phyloP scores from a whole-genome alignment of 2,113 vertebrate species.

The Natator depressus region DNA sequence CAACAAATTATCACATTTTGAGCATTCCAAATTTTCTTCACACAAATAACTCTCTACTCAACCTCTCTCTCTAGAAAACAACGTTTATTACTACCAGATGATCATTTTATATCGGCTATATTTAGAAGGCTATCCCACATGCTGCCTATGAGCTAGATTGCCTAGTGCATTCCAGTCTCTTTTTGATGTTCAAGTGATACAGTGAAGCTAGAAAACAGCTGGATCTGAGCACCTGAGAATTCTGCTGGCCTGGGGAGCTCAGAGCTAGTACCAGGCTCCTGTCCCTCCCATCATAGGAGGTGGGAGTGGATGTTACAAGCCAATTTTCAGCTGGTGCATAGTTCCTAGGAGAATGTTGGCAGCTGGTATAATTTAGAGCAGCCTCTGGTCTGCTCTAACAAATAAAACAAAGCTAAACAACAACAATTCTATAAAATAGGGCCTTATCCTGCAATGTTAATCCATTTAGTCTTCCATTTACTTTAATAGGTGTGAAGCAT shows the following conservation, averaged over 20 bases:
- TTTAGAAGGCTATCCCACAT: background rate
- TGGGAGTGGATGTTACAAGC: background rate
- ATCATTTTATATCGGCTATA: background rate
- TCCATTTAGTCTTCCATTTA: background rate
- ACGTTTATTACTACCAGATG: background rate
- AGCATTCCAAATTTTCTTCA: background rate
- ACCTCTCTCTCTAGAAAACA: background rate
- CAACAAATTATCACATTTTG: background rate
- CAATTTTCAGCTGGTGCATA: background rate
- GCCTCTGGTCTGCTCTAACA: rapidly evolving
- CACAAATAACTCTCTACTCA: background rate
- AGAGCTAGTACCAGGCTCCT: background rate
- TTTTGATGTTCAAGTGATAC: background rate
- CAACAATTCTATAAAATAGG: background rate
- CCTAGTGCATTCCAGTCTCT: background rate
- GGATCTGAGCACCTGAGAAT: background rate
- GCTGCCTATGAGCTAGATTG: background rate
- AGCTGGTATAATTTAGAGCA: background rate
- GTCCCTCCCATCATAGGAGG: background rate
- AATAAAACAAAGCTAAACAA: background rate
- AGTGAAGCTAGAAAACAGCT: background rate
- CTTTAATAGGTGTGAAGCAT: background rate
- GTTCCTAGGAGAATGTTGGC: background rate
- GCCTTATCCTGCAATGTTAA: background rate
- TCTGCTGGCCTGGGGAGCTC: background rate